A percentile compares a stretch with the other conserved stretches of the same genome.
These are phyloP conservation scores for Diaprepes abbreviatus DNA, from an alignment of 2,888 invertebrate species.

Conservation along the genomic window DNA sequence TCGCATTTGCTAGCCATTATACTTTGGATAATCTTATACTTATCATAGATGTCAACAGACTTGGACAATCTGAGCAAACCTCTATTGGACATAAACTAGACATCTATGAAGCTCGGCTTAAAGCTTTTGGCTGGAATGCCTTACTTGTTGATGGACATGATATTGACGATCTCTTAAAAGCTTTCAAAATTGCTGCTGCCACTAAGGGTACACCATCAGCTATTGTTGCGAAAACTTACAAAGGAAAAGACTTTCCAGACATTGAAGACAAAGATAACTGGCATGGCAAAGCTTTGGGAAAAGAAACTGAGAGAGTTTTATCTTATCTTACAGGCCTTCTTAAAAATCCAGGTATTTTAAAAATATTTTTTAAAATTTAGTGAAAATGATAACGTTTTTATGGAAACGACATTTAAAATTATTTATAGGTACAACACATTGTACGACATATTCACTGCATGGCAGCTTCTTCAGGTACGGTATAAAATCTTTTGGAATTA, in stretches of 20 bases:
- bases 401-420: too few species aligned
- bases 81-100: conserved; percentile 92
- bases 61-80: conserved; percentile 97
- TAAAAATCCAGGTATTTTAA: conserved; percentile 71
- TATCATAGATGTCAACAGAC: conserved; percentile 95
- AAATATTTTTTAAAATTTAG: not conserved
- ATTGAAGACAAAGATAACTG: conserved; percentile 95
- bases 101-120: conserved; percentile 83
- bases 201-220: conserved; percentile 90
- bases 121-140: conserved; percentile 92
- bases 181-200: conserved; percentile 83
- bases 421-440: too few species aligned
- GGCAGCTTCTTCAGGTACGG: too few species aligned
- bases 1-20: conserved; percentile 94
- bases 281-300: conserved; percentile 97
- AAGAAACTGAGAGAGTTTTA: conserved; percentile 79
- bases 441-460: too few species aligned
- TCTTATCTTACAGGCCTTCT: conserved; percentile 77
- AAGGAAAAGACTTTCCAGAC: conserved; percentile 91
- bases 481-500: too few species aligned
- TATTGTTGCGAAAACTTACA: conserved; percentile 94
- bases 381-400: too few species aligned
- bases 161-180: conserved; percentile 89
- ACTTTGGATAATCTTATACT: conserved; percentile 96
- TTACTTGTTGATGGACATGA: conserved; percentile 96